A percentile compares a stretch with the other conserved stretches of the same genome.
phyloP scores from a whole-genome alignment of 92 coral and sea anemone species.

The Palythoa heliodiscus region DNA sequence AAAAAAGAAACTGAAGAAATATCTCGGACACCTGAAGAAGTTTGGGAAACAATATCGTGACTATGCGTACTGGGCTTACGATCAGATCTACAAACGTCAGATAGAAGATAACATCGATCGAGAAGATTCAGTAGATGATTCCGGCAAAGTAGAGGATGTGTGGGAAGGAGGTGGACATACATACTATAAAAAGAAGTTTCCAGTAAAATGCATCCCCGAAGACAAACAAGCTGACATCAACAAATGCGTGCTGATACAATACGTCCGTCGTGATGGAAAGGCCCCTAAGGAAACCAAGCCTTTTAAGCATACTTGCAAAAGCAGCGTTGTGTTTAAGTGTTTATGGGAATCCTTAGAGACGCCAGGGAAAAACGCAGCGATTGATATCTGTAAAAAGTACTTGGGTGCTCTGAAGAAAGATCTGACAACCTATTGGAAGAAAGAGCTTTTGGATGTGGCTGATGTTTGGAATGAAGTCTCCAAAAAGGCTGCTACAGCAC shows the following conservation, averaged over 20 bases:
- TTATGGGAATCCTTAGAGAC: neutral
- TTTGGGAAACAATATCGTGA: too few relatives aligned
- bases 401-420: neutral
- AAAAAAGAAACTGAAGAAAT: too few relatives aligned
- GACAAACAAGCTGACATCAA: constrained; percentile 11
- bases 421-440: constrained; percentile 21
- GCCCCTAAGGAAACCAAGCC: neutral
- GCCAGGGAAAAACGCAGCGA: neutral
- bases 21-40: too few relatives aligned
- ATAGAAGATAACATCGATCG: neutral
- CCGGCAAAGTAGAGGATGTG: neutral
- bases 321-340: too few relatives aligned
- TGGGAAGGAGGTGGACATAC: neutral
- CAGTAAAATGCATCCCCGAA: neutral
- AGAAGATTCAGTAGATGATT: neutral
- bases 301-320: too few relatives aligned
- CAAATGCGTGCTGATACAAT: neutral
- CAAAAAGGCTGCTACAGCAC: constrained; percentile 8
- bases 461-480: constrained; percentile 13
- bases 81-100: neutral
- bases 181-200: neutral
- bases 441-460: constrained; percentile 14
- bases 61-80: neutral
- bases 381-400: neutral
- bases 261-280: neutral